These are phyloP conservation scores for Lagodon rhomboides DNA, from an alignment of 2,797 vertebrate species.

Conservation along the genomic window DNA sequence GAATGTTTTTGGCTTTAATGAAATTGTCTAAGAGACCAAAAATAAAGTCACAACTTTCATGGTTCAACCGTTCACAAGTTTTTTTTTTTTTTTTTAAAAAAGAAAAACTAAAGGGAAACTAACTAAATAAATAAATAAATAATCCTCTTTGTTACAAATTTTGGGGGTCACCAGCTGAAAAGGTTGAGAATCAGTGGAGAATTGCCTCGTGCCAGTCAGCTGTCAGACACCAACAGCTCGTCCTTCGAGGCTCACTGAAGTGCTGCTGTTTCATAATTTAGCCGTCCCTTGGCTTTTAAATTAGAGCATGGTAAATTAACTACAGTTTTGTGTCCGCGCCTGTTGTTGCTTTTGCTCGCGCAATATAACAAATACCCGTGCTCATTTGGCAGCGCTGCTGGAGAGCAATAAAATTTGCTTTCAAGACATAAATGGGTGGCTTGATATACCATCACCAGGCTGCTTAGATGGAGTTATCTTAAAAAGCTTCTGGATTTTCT, in stretches of 20 bases:
- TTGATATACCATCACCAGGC: conserved; percentile 42
- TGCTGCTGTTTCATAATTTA: conserved; percentile 39
- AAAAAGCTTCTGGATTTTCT: conserved; percentile 55
- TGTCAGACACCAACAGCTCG: conserved; percentile 45
- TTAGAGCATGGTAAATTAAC: conserved; percentile 46
- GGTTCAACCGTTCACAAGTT: not conserved
- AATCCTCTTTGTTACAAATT: conserved; percentile 30
- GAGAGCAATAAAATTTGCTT: conserved; percentile 41
- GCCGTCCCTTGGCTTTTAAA: conserved; percentile 36
- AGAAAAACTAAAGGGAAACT: not conserved
- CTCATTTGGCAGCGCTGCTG: conserved; percentile 26
- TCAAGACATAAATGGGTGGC: conserved; percentile 46
- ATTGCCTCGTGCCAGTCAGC: conserved; percentile 43
- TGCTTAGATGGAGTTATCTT: conserved; percentile 37
- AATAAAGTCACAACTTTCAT: not conserved
- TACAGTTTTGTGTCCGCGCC: conserved; percentile 21
- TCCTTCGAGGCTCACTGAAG: conserved; percentile 57
- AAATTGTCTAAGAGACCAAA: not conserved
- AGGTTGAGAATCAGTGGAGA: conserved; percentile 28
- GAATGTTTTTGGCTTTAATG: not conserved
- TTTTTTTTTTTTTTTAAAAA: not conserved
- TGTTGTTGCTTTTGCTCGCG: conserved; percentile 36
- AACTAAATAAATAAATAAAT: conserved; percentile 5
- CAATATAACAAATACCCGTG: conserved; percentile 32
- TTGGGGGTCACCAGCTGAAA: conserved; percentile 31